Conservation (phyloP, 2,797 vertebrate species). For the Mionectes olivaceus region DNA sequence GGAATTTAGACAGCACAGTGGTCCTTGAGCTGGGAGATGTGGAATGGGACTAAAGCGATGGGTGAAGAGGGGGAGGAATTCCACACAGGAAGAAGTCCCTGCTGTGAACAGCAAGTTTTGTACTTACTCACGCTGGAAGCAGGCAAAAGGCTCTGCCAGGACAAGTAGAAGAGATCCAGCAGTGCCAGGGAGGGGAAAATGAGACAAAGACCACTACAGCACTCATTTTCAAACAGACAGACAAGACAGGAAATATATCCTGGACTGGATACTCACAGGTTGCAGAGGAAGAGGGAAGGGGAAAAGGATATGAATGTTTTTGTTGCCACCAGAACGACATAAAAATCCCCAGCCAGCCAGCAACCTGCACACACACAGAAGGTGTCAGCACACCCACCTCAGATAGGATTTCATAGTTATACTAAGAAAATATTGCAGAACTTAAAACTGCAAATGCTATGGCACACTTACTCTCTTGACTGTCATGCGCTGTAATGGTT, state of each 20-base stretch:
- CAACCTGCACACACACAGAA: background rate
- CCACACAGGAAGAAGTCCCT: background rate
- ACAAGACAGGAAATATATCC: slow-evolving; percentile 56
- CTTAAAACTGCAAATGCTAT: background rate
- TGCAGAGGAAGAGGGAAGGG: slow-evolving; percentile 25
- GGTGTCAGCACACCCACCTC: background rate
- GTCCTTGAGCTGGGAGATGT: background rate
- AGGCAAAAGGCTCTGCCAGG: background rate
- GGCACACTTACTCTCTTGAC: background rate
- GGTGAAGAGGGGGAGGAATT: background rate
- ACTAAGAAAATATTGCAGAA: background rate
- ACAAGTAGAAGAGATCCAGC: background rate
- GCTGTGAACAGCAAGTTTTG: background rate
- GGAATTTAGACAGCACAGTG: background rate
- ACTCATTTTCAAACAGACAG: background rate
- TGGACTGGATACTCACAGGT: slow-evolving; percentile 44
- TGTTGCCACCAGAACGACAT: background rate
- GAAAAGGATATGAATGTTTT: slow-evolving; percentile 58
- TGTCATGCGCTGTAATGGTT: background rate
- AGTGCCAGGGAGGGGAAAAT: background rate
- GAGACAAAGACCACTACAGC: background rate
- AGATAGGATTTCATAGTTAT: background rate
- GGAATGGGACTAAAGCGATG: background rate
- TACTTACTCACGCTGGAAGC: background rate
- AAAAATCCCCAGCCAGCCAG: background rate